Base-by-base conservation (phyloP, 2,888 invertebrate genomes). In the Apamea epomidion region DNA sequence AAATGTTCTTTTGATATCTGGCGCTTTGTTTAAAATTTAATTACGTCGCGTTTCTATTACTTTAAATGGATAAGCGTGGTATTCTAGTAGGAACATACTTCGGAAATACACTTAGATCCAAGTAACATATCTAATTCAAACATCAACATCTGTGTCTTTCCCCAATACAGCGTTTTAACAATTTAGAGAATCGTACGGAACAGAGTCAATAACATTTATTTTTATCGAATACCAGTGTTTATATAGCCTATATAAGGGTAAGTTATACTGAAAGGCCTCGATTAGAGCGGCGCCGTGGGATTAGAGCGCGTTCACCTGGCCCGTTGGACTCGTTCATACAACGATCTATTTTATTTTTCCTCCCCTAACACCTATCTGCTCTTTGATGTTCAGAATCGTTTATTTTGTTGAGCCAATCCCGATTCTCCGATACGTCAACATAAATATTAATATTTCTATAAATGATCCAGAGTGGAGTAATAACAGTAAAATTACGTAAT, bases 371-470 rank as follows among this genome's bases (percentile, higher is more conserved):
- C 89, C 87, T 86, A 89, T 89, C 80, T 83, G 85, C 88, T 90
- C 91, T 93, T 93, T 92, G 92, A 93, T 92, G 90, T 91, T 89
- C 88, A 80, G 83, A 91, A 91, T 91, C 89, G 89, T 90, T 92
- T 90, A 90, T 89, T 88, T 92, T 91, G 91, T 91, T 91, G 90
- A 84, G 80, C 85, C 88, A 92, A 91, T 92, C 90, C 88, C 88
- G 86, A 88, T 87, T 89, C 88, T 83, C 84, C 84, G 87, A 89
- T 86, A 86, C 85, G 80, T 87, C 84, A 86, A 78, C 76, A 83
- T 87, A 81, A 78, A 83, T 83, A 85, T 83, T 85, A 80, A 90
- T 87, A 83, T 86, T 83, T 85, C 80, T 74, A 45, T 78, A 74
- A 85, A 77, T 51, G 76, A 81, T 83, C 32, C 74, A 37, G 37